These are phyloP conservation scores for Rutpela maculata DNA, from an alignment of 2,888 invertebrate genomes.

Conservation along the genomic window DNA sequence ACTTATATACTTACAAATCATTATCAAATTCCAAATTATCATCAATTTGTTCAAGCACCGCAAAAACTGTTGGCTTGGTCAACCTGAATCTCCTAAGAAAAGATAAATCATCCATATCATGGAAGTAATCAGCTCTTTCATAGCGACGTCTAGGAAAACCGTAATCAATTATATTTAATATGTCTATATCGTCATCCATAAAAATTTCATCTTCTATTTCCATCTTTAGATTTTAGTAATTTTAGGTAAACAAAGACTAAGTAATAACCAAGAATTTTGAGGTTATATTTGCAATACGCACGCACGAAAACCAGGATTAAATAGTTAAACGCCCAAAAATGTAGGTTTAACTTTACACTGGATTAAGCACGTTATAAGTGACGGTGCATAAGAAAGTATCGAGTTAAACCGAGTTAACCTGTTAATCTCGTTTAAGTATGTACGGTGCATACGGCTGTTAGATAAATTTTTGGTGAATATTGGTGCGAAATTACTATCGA, in stretches of 20 bases:
- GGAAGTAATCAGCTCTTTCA: background rate
- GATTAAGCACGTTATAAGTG: background rate
- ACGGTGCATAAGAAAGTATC: background rate
- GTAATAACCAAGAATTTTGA: background rate
- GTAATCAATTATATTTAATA: no score
- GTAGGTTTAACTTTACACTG: background rate
- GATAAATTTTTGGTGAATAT: no score
- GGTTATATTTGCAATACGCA: no score
- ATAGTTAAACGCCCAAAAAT: background rate
- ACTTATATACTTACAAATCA: background rate
- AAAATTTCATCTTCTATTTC: background rate
- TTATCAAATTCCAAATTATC: background rate
- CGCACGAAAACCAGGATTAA: background rate
- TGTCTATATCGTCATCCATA: background rate
- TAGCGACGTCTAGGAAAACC: background rate
- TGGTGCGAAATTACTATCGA: no score
- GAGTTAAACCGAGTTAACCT: conserved; percentile 2
- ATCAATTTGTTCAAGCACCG: conserved; percentile 9
- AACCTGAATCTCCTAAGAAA: conserved; percentile 13
- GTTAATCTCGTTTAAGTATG: background rate
- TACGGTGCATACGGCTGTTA: no score
- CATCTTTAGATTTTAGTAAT: background rate
- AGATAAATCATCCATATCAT: background rate
- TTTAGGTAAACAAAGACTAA: background rate
- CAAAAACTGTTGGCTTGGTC: background rate